Conservation (phyloP, 2,888 invertebrate genomes). For the Gandaritis pyraliata region DNA sequence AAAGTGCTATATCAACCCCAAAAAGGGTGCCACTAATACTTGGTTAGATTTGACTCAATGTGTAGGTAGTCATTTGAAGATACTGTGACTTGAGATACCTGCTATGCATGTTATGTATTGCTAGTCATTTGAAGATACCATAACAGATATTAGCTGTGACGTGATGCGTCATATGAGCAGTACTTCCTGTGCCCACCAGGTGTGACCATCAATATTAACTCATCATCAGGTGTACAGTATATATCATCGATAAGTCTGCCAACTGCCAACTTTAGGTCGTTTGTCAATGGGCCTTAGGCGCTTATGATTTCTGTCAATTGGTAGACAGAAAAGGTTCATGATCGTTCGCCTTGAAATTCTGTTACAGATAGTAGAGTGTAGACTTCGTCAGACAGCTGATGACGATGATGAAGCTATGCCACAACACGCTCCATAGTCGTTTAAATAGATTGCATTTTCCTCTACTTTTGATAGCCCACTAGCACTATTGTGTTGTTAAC, state of each 20-base stretch:
- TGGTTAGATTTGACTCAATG: too few species aligned
- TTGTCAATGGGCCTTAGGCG: not conserved
- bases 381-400: too few species aligned
- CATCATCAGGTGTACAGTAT: not conserved
- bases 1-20: too few species aligned
- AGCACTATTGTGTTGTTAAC: slow-evolving; percentile 20
- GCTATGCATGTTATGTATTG: too few species aligned
- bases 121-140: too few species aligned
- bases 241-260: not conserved
- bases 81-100: too few species aligned
- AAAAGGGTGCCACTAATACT: too few species aligned
- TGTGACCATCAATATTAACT: not conserved
- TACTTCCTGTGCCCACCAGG: not conserved
- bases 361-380: too few species aligned
- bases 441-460: slow-evolving; percentile 1
- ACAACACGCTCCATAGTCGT: not conserved
- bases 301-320: too few species aligned
- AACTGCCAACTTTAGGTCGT: not conserved
- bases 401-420: not conserved
- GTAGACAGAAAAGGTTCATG: too few species aligned
- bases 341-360: too few species aligned
- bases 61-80: too few species aligned
- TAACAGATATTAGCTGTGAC: not conserved
- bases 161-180: not conserved
- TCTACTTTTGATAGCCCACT: slow-evolving; percentile 19